A percentile compares a stretch with the other conserved stretches of the same genome.
phyloP scores from a whole-genome alignment of 2,113 vertebrate genomes.

The Tyrannus savana region DNA sequence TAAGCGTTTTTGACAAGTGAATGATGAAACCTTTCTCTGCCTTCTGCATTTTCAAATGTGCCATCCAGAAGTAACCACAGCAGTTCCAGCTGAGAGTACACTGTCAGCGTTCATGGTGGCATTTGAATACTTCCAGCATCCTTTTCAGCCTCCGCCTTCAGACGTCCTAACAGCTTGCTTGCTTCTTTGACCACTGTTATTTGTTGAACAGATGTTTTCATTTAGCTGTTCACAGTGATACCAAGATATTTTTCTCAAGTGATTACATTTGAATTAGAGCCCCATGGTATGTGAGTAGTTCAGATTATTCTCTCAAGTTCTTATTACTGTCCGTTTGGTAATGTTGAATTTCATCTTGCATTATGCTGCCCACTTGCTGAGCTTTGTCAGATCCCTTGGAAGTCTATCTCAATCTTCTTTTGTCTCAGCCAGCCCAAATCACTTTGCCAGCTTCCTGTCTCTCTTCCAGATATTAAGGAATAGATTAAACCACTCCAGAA shows the following conservation, averaged over 20 bases:
- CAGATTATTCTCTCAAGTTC: constrained; percentile 62
- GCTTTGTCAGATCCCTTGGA: constrained; percentile 60
- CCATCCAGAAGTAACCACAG: not conserved
- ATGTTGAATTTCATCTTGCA: constrained; percentile 45
- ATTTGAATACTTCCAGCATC: constrained; percentile 3
- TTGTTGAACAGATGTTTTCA: constrained; percentile 62
- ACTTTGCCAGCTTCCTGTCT: constrained; percentile 30
- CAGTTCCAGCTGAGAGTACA: not conserved
- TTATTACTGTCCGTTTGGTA: constrained; percentile 2
- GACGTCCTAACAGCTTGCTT: constrained; percentile 1
- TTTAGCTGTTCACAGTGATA: constrained; percentile 28
- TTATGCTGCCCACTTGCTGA: constrained; percentile 42
- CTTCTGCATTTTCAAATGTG: not conserved
- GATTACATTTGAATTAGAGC: constrained; percentile 61
- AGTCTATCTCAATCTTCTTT: constrained; percentile 64
- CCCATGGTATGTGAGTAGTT: not conserved
- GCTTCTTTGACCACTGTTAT: constrained; percentile 2
- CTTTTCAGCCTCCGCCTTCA: not conserved
- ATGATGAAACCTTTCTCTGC: not conserved
- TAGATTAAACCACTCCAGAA: constrained; percentile 52
- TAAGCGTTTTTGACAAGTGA: not conserved
- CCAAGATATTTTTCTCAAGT: constrained; percentile 46
- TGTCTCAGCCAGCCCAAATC: constrained; percentile 49
- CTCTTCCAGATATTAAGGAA: constrained; percentile 56
- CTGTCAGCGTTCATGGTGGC: not conserved